Evolutionary conservation across 2,888 invertebrate genomes (phyloP), one percentile per base, ranked within the genome.

Genomic region (Prosopocoilus inquinatus): DNA sequence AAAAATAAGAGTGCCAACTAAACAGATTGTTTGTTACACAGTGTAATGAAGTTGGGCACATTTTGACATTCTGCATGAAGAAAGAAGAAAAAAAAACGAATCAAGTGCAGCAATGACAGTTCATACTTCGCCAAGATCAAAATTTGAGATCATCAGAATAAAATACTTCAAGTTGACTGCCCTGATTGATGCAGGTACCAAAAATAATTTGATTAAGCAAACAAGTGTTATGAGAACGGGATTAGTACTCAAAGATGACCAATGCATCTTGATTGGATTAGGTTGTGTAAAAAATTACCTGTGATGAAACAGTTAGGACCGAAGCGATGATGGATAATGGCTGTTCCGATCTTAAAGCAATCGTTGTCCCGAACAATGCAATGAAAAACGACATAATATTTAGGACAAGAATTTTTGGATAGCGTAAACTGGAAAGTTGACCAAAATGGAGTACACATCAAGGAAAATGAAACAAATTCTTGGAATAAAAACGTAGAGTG

Each of bases 341-440:
- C 9, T 2, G 8, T 8, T 41, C 8, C 16, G 11, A n/a, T 8
- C 8, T 41, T 3, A 41, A 13, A 3, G 41, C 41, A 7, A 3
- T 36, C 2, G 15, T 16, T 16, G 16, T 16, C 16, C 16, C 16
- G 3, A 3, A 34, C 5, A 2, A 33, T 8, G 15, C 12, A 2
- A 34, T 44, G 35, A 9, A 28, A 3, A 45, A 44, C n/a, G 36
- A 51, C n/a, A 3, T 51, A 11, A 51, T 51, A 1, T 16, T n/a
- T 51, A 9, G 51, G 45, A 2, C 45, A 44, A 15, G 1, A 50
- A 5, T 2, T 50, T 32, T n/a, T 50, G 9, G 15, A 13, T 2
- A 9, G n/a, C 13, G 33, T 43, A 7, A 33, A 16, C 7, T 50
- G 50, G 50, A 8, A 11, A 5, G 39, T 41, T 28, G 43, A 12